Evolutionary conservation across 2,888 invertebrate genomes (phyloP).

Genomic region (Ectemnius lituratus): DNA sequence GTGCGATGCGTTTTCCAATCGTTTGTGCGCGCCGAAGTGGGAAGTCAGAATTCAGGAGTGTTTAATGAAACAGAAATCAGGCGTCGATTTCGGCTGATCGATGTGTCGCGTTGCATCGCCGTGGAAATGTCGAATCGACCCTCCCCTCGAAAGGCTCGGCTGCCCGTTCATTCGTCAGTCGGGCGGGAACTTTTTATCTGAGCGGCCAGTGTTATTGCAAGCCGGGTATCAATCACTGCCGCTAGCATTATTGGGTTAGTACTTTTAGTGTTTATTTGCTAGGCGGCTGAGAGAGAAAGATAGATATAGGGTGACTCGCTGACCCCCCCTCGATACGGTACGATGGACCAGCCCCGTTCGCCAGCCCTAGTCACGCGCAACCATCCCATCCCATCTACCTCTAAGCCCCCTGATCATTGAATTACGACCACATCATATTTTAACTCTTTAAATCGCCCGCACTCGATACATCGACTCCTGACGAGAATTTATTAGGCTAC

Average conservation of each 20-base stretch:
- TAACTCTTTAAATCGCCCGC: slow-evolving; percentile 3
- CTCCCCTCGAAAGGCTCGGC: slow-evolving; percentile 24
- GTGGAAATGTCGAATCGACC: slow-evolving; percentile 46
- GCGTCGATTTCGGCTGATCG: slow-evolving; percentile 55
- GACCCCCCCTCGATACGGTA: not conserved
- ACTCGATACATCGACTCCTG: not conserved
- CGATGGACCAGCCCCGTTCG: not conserved
- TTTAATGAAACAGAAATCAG: slow-evolving; percentile 63
- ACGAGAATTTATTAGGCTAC: not conserved
- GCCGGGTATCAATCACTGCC: slow-evolving; percentile 66
- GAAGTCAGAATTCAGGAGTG: slow-evolving; percentile 21
- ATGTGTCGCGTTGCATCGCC: slow-evolving; percentile 60
- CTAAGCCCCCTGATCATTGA: not conserved
- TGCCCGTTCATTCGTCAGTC: slow-evolving; percentile 43
- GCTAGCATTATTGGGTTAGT: slow-evolving; percentile 63
- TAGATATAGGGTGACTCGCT: not conserved
- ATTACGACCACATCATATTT: slow-evolving; percentile 9
- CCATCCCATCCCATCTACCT: not conserved
- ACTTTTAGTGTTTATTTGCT: slow-evolving; percentile 60
- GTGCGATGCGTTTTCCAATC: not conserved
- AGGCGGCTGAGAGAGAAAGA: slow-evolving; percentile 12
- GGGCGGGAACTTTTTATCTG: slow-evolving; percentile 49
- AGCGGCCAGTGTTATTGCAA: slow-evolving; percentile 54
- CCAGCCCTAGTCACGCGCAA: not conserved
- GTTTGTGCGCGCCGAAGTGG: not conserved